Base-by-base conservation (phyloP, 2,797 vertebrate species). In the Aphelocoma californica region DNA sequence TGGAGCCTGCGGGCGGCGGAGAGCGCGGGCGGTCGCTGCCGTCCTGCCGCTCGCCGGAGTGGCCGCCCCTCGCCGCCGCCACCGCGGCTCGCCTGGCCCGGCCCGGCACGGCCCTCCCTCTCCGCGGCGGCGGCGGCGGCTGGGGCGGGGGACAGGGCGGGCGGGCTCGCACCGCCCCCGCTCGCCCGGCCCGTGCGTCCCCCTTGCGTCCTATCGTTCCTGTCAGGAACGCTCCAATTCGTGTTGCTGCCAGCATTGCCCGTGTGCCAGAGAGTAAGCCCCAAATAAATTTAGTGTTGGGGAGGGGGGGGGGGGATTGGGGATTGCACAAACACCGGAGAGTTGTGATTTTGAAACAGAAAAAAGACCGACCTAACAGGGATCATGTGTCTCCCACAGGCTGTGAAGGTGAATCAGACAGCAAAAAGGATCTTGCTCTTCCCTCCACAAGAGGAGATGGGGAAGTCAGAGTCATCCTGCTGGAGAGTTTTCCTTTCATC, bases 101-200 rank as follows among this genome's bases (percentile, higher is more conserved):
- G 44, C 44, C 44, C 75, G 53, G 67, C 81, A 40, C 65, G 56
- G 58, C 77, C 70, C 64, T 47, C 86, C 48, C 72, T 31, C 56
- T 12, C 40, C 26, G 51, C 51, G 44, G 14, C 40, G 44, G 42
- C 42, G 44, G 44, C 44, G 47, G 47, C 47, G 60, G 74, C 54
- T 64, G 73, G 56, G 81, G 79, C 64, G 72, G 72, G 62, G 84
- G 88, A 73, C 85, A 53, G 56, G 65, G 66, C 81, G 81, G 86
- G 72, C 65, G 71, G 78, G 54, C 23, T 84, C 61, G 61, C 54
- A n/a, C 86, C 86, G 90, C 86, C 72, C 62, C 75, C 71, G 71
- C 44, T 48, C 36, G 53, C 73, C 70, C n/a, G 54, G 48, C 32
- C 50, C 34, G 31, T 4, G 60, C 31, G 47, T 48, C 57, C 45